Evolutionary conservation across 2,113 vertebrate genomes (phyloP).

Genomic region (Antechinus stuartii): DNA sequence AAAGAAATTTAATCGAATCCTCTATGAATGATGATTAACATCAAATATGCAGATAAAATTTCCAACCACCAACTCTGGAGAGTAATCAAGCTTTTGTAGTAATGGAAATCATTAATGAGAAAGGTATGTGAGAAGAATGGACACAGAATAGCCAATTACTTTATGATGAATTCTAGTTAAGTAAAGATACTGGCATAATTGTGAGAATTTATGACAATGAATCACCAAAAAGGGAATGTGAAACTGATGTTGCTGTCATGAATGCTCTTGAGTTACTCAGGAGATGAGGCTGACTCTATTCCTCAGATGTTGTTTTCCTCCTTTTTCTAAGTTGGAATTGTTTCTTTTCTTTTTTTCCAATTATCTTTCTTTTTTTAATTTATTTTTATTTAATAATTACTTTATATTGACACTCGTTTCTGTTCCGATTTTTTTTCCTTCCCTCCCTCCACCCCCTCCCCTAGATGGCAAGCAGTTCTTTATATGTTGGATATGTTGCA

Average conservation of each 20-base stretch:
- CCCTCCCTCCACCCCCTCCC: too few species aligned
- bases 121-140: constrained; percentile 59
- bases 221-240: constrained; percentile 24
- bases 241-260: constrained; percentile 37
- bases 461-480: too few species aligned
- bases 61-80: constrained; percentile 46
- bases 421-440: too few species aligned
- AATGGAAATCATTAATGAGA: constrained; percentile 54
- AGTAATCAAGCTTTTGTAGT: constrained; percentile 23
- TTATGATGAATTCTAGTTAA: constrained; percentile 60
- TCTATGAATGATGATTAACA: background rate
- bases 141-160: constrained; percentile 50
- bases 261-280: background rate
- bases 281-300: background rate
- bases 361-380: background rate
- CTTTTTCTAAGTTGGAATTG: constrained; percentile 5
- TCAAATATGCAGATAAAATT: background rate
- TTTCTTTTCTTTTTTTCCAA: constrained; percentile 10
- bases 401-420: too few species aligned
- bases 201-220: constrained; percentile 15
- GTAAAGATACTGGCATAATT: constrained; percentile 57
- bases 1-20: background rate
- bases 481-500: too few species aligned
- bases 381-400: too few species aligned
- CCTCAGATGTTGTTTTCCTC: constrained; percentile 34